Conservation (phyloP, 2,797 vertebrate genomes). For the Paedocypris micromegethes region DNA sequence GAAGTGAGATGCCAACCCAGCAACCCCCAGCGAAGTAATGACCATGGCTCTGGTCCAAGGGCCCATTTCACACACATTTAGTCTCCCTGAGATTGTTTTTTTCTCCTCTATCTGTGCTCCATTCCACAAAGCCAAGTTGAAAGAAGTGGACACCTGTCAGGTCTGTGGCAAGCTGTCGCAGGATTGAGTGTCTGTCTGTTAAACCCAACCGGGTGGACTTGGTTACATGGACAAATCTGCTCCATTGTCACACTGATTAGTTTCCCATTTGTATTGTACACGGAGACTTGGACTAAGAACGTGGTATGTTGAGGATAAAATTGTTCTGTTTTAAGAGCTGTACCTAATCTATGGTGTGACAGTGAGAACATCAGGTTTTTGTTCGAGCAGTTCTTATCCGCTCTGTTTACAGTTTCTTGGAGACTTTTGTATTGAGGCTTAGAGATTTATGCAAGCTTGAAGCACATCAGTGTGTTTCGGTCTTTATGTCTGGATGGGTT, state of each 20-base stretch:
- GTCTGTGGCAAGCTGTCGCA: constrained; percentile 36
- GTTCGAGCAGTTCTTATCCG: neutral
- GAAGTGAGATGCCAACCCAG: constrained; percentile 25
- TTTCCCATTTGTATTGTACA: neutral
- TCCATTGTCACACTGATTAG: constrained; percentile 10
- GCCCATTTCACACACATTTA: constrained; percentile 21
- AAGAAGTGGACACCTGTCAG: constrained; percentile 5
- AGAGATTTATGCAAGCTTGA: neutral
- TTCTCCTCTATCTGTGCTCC: constrained; percentile 4
- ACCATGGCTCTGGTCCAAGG: constrained; percentile 10
- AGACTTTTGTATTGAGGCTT: constrained; percentile 7
- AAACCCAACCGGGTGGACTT: neutral
- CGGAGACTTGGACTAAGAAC: neutral
- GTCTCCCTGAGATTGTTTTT: constrained; percentile 3
- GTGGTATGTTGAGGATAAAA: neutral
- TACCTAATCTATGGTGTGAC: neutral
- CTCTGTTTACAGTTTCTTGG: constrained; percentile 15
- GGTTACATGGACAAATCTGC: neutral
- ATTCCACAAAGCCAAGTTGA: constrained; percentile 13
- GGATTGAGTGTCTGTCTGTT: constrained; percentile 37
- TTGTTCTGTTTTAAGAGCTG: neutral
- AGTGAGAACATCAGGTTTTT: neutral
- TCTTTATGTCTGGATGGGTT: neutral
- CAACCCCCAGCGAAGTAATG: constrained; percentile 44
- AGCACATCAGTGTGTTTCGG: neutral